Evolutionary conservation across 1,140 invertebrate genomes (phyloP).

Genomic region (Lordiphosa stackelbergi): DNA sequence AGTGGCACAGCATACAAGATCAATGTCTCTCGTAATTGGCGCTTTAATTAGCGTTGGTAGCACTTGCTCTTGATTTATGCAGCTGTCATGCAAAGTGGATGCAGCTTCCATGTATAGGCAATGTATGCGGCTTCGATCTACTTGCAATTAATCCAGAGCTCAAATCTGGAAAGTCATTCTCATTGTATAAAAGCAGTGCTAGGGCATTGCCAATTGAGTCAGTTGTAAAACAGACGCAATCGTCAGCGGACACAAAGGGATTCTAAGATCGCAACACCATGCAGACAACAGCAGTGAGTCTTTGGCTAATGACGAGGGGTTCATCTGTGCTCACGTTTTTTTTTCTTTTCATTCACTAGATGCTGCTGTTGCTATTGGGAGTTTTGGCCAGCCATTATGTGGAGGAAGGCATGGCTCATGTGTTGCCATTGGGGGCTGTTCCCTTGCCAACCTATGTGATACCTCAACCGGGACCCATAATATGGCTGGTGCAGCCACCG

Average conservation of each 20-base stretch:
- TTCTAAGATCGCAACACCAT: constrained; percentile 21
- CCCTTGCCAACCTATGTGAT: constrained; percentile 41
- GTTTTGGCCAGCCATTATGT: constrained; percentile 26
- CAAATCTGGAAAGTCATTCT: neutral
- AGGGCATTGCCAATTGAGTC: constrained; percentile 42
- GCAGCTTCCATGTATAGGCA: constrained; percentile 63
- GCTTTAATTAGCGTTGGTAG: constrained; percentile 52
- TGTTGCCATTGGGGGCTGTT: constrained; percentile 27
- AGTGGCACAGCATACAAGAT: constrained; percentile 12
- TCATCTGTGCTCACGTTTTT: neutral
- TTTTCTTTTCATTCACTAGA: constrained; percentile 5
- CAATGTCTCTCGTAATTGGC: constrained; percentile 44
- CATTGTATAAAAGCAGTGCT: constrained; percentile 48
- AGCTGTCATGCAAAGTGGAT: constrained; percentile 40
- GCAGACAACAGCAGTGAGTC: constrained; percentile 45
- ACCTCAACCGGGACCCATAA: constrained; percentile 20
- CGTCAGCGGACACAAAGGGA: constrained; percentile 36
- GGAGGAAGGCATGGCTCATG: constrained; percentile 16
- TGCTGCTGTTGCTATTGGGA: constrained; percentile 27
- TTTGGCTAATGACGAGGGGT: neutral
- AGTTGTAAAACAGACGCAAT: constrained; percentile 31
- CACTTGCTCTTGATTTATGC: constrained; percentile 68
- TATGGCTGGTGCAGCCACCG: constrained; percentile 37
- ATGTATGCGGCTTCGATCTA: constrained; percentile 9
- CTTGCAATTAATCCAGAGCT: constrained; percentile 46